Evolutionary conservation across 2,797 vertebrate genomes (phyloP).

Genomic region (Aldrovandia affinis): DNA sequence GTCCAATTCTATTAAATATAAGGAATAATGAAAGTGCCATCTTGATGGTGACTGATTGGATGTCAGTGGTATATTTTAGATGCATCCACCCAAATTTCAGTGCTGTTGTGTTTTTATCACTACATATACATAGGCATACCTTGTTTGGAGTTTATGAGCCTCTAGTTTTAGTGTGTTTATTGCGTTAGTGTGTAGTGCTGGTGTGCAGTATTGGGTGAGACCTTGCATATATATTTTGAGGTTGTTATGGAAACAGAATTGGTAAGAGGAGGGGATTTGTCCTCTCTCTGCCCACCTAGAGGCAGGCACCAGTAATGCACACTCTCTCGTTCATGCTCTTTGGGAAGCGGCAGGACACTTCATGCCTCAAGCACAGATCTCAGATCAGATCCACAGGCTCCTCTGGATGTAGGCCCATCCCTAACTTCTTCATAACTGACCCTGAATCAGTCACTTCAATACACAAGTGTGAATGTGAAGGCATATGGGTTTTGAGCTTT

Average conservation of each 20-base stretch:
- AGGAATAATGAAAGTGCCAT: neutral
- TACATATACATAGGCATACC: neutral
- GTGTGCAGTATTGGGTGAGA: neutral
- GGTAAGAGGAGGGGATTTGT: neutral
- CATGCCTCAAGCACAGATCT: neutral
- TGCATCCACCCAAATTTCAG: neutral
- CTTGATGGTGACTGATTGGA: neutral
- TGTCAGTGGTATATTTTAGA: neutral
- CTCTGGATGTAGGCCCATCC: neutral
- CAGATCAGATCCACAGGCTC: neutral
- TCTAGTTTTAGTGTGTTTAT: neutral
- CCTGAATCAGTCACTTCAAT: neutral
- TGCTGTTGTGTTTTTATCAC: neutral
- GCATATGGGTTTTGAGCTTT: neutral
- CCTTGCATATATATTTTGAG: neutral
- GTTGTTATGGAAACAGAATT: neutral
- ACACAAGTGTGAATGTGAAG: slow-evolving; percentile 1
- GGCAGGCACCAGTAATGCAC: neutral
- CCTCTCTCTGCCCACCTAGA: neutral
- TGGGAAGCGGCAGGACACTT: neutral
- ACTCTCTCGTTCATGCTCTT: neutral
- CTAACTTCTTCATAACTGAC: neutral
- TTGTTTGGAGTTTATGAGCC: neutral
- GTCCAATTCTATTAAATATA: neutral
- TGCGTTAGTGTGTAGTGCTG: neutral